Percentiles rank a stretch among this genome's conserved stretches.
These are phyloP conservation scores for Colaptes auratus DNA, from an alignment of 2,113 vertebrate species.

Conservation along the genomic window DNA sequence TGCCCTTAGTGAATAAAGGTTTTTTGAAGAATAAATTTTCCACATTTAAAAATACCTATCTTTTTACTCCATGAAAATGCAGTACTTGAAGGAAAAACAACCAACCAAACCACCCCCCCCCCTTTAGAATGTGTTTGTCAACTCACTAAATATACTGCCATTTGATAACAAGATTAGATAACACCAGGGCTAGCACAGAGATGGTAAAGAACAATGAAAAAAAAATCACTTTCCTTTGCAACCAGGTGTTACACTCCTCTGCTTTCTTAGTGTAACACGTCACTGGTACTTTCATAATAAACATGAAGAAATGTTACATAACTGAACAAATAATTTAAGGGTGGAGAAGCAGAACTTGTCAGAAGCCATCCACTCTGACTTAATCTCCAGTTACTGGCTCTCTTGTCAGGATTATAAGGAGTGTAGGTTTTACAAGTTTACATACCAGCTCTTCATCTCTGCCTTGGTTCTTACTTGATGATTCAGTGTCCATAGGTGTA, in stretches of 20 bases:
- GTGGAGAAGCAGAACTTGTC: not conserved
- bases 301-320: not conserved
- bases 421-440: slow-evolving; percentile 8
- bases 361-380: not conserved
- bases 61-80: not conserved
- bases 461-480: slow-evolving; percentile 83
- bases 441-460: slow-evolving; percentile 87
- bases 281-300: not conserved
- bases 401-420: not conserved
- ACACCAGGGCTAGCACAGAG: not conserved
- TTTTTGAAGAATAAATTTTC: not conserved
- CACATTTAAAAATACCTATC: not conserved
- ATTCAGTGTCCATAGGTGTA: slow-evolving; percentile 86
- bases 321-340: not conserved
- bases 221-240: not conserved
- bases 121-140: not conserved
- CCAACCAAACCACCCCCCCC: too few relatives aligned
- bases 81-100: not conserved
- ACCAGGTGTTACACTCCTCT: not conserved
- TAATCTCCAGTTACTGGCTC: not conserved
- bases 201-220: not conserved
- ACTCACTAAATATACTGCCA: not conserved
- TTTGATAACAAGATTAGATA: not conserved
- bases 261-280: not conserved
- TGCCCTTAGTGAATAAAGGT: not conserved